These are phyloP conservation scores for Serripes groenlandicus DNA, from an alignment of 2,888 invertebrate species.

Conservation along the genomic window DNA sequence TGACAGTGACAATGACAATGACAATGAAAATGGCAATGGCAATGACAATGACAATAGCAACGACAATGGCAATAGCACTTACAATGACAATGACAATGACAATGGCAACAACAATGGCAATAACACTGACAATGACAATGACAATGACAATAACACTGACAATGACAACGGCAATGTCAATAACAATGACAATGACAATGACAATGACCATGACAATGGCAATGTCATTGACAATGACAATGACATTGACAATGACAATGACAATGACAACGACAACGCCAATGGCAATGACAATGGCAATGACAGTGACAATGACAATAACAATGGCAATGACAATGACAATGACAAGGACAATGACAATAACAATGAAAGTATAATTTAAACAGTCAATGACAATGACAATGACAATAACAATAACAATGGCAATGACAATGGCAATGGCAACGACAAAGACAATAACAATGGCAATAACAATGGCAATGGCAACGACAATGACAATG, in stretches of 20 bases:
- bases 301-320: conserved; percentile 7
- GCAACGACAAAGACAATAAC: not conserved
- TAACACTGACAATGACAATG: not conserved
- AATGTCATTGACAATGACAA: not conserved
- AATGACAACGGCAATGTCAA: conserved; percentile 1
- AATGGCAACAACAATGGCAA: too few species aligned
- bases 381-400: not conserved
- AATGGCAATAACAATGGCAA: not conserved
- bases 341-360: not conserved
- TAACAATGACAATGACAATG: not conserved
- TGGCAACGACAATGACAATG: conserved; percentile 2
- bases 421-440: not conserved
- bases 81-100: too few species aligned
- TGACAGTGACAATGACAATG: not conserved
- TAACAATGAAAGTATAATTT: not conserved
- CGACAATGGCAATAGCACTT: not conserved
- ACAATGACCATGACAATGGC: not conserved
- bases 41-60: not conserved
- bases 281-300: not conserved
- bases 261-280: not conserved
- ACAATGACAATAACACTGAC: too few species aligned
- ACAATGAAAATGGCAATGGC: not conserved
- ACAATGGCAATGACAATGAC: not conserved
- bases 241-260: not conserved
- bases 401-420: not conserved